Base-by-base conservation (phyloP, 2,113 vertebrate species). In the Callithrix jacchus region DNA sequence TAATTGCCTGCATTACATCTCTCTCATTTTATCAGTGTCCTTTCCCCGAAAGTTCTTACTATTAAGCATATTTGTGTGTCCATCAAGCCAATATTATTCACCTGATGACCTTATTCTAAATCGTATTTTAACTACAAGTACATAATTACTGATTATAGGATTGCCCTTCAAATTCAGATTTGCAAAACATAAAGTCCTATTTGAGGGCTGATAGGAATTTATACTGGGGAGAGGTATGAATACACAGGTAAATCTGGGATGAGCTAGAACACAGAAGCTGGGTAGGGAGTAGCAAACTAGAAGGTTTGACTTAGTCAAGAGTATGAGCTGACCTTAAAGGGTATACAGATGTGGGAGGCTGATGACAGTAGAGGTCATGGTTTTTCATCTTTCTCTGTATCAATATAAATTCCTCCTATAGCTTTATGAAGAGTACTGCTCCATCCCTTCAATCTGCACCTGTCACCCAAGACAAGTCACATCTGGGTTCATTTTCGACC, bases 401-500 rank as follows among this genome's bases (percentile, higher is more conserved):
- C 2, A 17, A 30, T 49, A 23, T 11, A 49, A 10, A 61, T 74
- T 21, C 17, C 21, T 52, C 13, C 21, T 37, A 49, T 52, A 49
- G 37, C 13, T 47, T 11, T 25, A 21, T 37, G 35, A 47, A 87
- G 21, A 37, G 35, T 37, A 49, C 23, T 17, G 13, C 21, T 13
- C 12, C 7, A 6, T 45, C 3, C 35, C 16, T 71, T 58, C 20
- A 27, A n/a, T 61, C 52, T 73, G 12, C 4, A 13, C 25, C 52
- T 61, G 64, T 83, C 52, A 73, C 13, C 40, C 14, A 27, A 73
- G 37, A 27, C 13, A 82, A 82, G 9, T 30, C 30, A 30, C 66
- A 14, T 20, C 14, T n/a, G 37, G 12, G 7, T 23, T 1, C 9
- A 14, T 45, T 6, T 2, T 17, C 8, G 27, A 35, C 7, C 27